Evolutionary conservation across 2,113 vertebrate species (phyloP), one percentile per base, ranked within the genome.

Genomic region (Pseudorhombus dupliciocellatus): DNA sequence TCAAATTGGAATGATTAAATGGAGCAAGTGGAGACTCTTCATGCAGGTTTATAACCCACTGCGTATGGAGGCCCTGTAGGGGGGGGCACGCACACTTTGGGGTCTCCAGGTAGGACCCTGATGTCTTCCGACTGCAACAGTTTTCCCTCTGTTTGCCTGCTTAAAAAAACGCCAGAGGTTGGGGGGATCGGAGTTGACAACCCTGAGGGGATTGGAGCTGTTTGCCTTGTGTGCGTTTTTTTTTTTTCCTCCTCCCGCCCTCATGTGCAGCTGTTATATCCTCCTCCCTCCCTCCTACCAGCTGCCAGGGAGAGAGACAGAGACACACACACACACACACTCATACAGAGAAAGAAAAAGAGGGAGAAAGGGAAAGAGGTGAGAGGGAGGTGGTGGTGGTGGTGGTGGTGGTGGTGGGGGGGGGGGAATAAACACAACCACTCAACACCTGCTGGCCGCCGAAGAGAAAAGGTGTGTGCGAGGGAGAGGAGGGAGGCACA

Each of bases 221-320:
- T 91, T 89, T 93, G 90, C 88, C 92, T 92, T 84, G 87, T 89
- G 83, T 12, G 22, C 66, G 80, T 83, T 80, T 79, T 83, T 88
- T 79, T 66, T 83, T 71, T 75, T 8, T 51, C 8, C 21, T 88
- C 90, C 90, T 79, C 84, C 85, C 91, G 71, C 91, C 89, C 90
- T 78, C 87, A 83, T 89, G 87, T 94, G 92, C 94, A 95, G 94
- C 94, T 96, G 94, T 93, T 94, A 92, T 84, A 90, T 85, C 89
- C 87, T 81, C 90, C 85, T 93, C 90, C 87, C 74, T 85, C 78
- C 81, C 20, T 85, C 73, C 81, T 85, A 85, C 94, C 95, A 96
- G 94, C 94, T 95, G 94, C 94, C 92, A 92, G 83, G 87, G n/a
- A 66, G 26, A 59, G 4, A 77, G 48, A 83, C 34, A n/a, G 51